These are phyloP conservation scores for Turdus rufiventris DNA, from an alignment of 2,113 vertebrate genomes.

Conservation along the genomic window DNA sequence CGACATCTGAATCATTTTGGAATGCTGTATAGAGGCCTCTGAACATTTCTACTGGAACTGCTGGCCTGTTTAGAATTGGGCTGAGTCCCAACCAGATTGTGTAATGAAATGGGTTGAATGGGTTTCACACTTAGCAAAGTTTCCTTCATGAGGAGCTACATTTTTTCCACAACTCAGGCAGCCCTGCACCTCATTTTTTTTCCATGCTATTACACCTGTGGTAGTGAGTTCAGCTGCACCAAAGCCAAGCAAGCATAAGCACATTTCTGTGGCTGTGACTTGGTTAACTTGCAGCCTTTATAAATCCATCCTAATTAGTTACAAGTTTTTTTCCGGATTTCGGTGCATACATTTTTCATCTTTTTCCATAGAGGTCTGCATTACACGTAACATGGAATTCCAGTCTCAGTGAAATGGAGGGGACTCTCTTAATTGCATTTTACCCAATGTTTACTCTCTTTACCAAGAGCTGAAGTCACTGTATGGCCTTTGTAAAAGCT, in stretches of 20 bases:
- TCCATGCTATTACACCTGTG: background rate
- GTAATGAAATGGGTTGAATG: background rate
- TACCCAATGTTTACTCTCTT: background rate
- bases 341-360: background rate
- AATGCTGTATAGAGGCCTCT: background rate
- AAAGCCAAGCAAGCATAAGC: background rate
- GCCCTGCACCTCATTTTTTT: background rate
- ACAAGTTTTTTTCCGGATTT: background rate
- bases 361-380: background rate
- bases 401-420: background rate
- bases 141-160: background rate
- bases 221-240: background rate
- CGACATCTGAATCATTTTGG: background rate
- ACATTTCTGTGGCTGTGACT: background rate
- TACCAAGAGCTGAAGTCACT: background rate
- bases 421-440: background rate
- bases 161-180: background rate
- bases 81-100: background rate
- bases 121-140: background rate
- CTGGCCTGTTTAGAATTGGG: background rate
- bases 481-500: background rate
- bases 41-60: background rate
- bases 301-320: background rate
- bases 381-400: background rate
- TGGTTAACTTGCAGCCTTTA: background rate